Evolutionary conservation across 2,113 vertebrate genomes (phyloP).

Genomic region (Sinocyclocheilus grahami): DNA sequence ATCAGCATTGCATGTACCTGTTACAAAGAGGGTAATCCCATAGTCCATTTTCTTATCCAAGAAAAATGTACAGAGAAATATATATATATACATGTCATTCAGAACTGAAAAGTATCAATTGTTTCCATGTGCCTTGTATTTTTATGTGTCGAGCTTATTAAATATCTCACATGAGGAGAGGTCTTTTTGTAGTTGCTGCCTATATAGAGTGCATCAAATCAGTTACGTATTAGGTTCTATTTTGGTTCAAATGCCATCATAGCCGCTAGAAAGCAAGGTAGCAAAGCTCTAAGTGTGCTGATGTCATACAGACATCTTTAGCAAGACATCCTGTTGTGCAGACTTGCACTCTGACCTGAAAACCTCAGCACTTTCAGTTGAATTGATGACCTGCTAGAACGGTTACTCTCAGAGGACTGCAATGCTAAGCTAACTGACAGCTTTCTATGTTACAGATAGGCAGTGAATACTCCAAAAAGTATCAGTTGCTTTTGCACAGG

Average conservation of each 20-base stretch:
- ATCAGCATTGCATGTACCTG: not conserved
- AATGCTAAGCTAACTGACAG: not conserved
- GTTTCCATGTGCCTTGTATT: not conserved
- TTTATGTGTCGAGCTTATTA: not conserved
- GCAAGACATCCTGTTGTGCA: conserved; percentile 30
- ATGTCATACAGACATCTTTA: not conserved
- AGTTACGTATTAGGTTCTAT: not conserved
- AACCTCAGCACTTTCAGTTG: not conserved
- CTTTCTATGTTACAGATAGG: not conserved
- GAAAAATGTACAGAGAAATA: not conserved
- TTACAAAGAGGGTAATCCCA: not conserved
- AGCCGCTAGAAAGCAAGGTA: not conserved
- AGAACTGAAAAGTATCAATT: not conserved
- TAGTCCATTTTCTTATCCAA: not conserved
- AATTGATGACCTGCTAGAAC: not conserved
- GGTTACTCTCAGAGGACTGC: not conserved
- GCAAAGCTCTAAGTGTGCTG: not conserved
- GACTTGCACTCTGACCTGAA: not conserved
- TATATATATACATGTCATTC: not conserved
- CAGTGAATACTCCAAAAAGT: not conserved
- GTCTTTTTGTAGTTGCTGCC: not conserved
- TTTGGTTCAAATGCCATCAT: not conserved
- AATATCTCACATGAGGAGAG: not conserved
- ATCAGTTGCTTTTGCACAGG: conserved; percentile 1
- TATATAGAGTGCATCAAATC: not conserved